Evolutionary conservation across 2,888 invertebrate genomes (phyloP), one percentile per base, ranked within the genome.

Genomic region (Entomobrya multifasciata): DNA sequence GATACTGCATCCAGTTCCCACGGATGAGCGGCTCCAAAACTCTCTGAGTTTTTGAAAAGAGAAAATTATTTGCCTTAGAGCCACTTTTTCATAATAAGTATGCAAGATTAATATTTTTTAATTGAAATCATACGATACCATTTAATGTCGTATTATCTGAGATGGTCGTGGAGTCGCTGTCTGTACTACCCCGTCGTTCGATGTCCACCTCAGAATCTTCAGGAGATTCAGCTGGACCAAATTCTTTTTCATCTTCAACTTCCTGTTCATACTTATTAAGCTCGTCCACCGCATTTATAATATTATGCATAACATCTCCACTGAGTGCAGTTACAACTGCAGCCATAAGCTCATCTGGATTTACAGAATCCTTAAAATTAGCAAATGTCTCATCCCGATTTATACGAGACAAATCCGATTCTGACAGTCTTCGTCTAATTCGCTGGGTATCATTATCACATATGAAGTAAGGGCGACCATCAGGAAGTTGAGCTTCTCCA

Each of bases 301-400:
- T 89, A n/a, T 89, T 86, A 6, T 87, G 65, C 65, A 89, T 89
- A 0, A 88, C 83, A 86, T 88, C 86, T 47, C 81, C 85, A 80
- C 96, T 96, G 84, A 97, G 92, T 13, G 96, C 96, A 91, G 95
- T 95, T 0, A 96, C 96, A 60, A 97, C 95, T 92, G 95, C 94
- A 0, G 96, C 95, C 80, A 97, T 92, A 1, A 97, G 92, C 91
- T 96, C 96, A 6, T 95, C 95, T 8, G 96, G 96, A 91, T 96
- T 95, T 0, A 57, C 57, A 89, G 70, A 77, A n/a, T 95, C 95
- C 2, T 81, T 84, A 0, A 87, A 57, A 89, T 80, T 87, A 27
- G 95, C 95, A 92, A 96, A 96, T 0, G 97, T 96, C 88, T 95
- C 95, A 90, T 95, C 95, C 91, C 95, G 95, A 92, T 97, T 96